A percentile compares a stretch with the other conserved stretches of the same genome.
Conservation (phyloP, 2,797 vertebrate genomes). For the Tauraco hartlaubi region DNA sequence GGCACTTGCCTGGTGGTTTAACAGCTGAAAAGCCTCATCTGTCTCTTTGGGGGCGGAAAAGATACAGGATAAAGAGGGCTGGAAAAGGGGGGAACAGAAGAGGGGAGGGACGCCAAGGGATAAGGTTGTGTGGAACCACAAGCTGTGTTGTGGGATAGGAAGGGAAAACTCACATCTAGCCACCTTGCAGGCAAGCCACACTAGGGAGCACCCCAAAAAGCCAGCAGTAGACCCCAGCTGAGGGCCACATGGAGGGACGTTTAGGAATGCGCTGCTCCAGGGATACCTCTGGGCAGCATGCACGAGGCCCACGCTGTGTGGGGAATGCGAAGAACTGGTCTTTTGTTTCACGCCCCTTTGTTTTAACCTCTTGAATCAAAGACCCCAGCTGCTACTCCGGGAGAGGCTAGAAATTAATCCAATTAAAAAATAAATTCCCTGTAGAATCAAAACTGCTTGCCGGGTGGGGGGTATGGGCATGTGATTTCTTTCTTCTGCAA, state of each 20-base stretch:
- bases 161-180: background rate
- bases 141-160: background rate
- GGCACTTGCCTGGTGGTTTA: background rate
- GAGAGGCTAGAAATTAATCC: conserved; percentile 68
- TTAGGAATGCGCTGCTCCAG: background rate
- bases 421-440: conserved; percentile 63
- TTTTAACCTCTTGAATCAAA: conserved; percentile 69
- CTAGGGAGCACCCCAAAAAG: background rate
- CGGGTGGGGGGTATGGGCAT: background rate
- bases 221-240: background rate
- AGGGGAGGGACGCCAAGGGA: background rate
- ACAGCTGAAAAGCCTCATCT: background rate
- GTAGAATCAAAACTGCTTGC: conserved; percentile 39
- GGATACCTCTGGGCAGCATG: background rate
- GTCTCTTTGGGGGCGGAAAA: background rate
- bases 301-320: background rate
- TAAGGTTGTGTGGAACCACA: background rate
- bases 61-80: background rate
- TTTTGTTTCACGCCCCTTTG: conserved; percentile 64
- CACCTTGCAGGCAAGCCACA: background rate
- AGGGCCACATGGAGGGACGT: background rate
- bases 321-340: conserved; percentile 44
- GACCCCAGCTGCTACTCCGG: conserved; percentile 55
- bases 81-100: background rate
- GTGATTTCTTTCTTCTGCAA: conserved; percentile 4